Percentiles rank a stretch among this genome's conserved stretches.
Conservation (phyloP, 2,888 invertebrate genomes). For the Odontothrips loti region DNA sequence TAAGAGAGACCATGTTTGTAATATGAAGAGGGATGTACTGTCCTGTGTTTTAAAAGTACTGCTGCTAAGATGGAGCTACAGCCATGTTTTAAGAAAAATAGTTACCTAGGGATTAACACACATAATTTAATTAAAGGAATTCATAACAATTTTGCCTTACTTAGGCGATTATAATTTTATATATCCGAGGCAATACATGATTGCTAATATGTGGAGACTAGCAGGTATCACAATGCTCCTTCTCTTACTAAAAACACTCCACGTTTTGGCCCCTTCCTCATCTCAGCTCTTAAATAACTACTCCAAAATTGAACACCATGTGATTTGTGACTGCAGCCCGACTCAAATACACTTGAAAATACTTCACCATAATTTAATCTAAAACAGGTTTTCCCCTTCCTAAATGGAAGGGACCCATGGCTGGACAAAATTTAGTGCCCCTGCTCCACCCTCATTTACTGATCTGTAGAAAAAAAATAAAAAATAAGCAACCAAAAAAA, state of each 20-base stretch:
- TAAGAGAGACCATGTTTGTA: too few species aligned
- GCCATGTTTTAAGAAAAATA: background rate
- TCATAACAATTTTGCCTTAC: slow-evolving; percentile 1
- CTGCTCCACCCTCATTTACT: background rate
- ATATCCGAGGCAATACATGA: background rate
- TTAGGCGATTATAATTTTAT: background rate
- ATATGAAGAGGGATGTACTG: background rate
- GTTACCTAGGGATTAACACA: background rate
- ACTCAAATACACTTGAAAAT: background rate
- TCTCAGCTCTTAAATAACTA: background rate
- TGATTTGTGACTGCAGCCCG: background rate
- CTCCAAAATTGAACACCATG: background rate
- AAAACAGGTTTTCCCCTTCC: too few species aligned
- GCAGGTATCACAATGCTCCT: slow-evolving; percentile 24
- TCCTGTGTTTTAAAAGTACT: background rate
- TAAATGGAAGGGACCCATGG: too few species aligned
- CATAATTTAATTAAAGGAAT: slow-evolving; percentile 4
- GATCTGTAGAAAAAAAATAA: background rate
- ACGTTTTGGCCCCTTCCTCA: slow-evolving; percentile 17
- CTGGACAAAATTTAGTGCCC: too few species aligned
- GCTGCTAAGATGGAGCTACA: background rate
- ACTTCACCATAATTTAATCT: background rate
- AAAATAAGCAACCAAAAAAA: background rate
- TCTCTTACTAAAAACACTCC: background rate
- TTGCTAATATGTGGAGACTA: slow-evolving; percentile 17